Evolutionary conservation across 2,888 invertebrate species (phyloP).

Genomic region (Drosophila pullipes): DNA sequence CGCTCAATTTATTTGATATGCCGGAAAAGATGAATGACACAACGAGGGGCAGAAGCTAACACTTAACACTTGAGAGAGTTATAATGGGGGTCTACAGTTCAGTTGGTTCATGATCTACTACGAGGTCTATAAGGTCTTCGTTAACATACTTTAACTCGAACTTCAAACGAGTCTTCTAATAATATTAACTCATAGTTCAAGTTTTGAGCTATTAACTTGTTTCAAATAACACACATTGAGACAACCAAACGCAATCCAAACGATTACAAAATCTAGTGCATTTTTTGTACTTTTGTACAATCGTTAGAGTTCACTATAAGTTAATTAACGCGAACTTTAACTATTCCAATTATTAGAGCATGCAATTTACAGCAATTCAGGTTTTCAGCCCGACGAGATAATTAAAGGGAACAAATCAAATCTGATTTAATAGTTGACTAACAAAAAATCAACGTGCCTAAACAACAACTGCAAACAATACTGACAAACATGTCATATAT

Average conservation of each 20-base stretch:
- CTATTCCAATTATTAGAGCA: slow-evolving; percentile 27
- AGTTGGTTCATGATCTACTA: neutral
- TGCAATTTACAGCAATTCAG: slow-evolving; percentile 21
- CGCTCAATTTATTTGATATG: slow-evolving; percentile 32
- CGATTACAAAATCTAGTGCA: slow-evolving; percentile 6
- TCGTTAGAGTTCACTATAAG: slow-evolving; percentile 16
- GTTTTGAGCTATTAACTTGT: slow-evolving; percentile 1
- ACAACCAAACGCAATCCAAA: slow-evolving; percentile 5
- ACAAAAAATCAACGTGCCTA: slow-evolving; percentile 2
- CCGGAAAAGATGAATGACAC: slow-evolving; percentile 38
- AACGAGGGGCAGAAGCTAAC: neutral
- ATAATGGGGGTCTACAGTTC: neutral
- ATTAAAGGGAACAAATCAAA: slow-evolving; percentile 12
- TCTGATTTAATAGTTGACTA: slow-evolving; percentile 9
- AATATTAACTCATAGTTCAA: neutral
- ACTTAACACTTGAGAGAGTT: neutral
- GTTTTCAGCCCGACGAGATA: slow-evolving; percentile 4
- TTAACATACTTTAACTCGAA: neutral
- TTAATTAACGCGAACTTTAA: slow-evolving; percentile 24
- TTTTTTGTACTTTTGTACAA: slow-evolving; percentile 9
- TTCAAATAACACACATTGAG: neutral
- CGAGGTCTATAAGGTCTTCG: neutral
- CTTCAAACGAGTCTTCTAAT: neutral
- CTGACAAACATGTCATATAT: slow-evolving; percentile 46
- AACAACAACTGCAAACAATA: slow-evolving; percentile 25